Evolutionary conservation across 2,888 invertebrate genomes (phyloP), one percentile per base, ranked within the genome.

Genomic region (Nomada ruficornis): DNA sequence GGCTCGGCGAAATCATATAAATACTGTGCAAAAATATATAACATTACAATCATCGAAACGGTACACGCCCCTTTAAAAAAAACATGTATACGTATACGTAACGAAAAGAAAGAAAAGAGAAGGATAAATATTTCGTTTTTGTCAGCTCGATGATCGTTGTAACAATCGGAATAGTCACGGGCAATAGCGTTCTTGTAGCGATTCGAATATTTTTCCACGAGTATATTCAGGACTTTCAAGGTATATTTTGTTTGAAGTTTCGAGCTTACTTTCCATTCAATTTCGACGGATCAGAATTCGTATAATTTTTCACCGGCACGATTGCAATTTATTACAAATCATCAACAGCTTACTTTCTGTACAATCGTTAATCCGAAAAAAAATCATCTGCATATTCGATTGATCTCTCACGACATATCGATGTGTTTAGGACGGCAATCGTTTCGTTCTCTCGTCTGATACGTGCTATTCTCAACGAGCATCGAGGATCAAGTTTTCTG

Each of bases 341-440:
- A 29, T 11, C 42, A 77, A 72, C 47, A 23, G 20, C 44, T 68
- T 83, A 78, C 65, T 78, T 67, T 54, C 82, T 74, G 67, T 59
- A 60, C 47, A 55, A 70, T 57, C 62, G 69, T 55, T 64, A 57
- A 74, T 44, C 65, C 67, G 78, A 70, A 79, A 47, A 47, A 82
- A 60, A 65, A 74, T 70, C 64, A 50, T 47, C 55, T 73, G 59
- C 59, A 73, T 76, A 76, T 69, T 77, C 75, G 69, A 78, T 64
- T 50, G 54, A 80, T 26, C 81, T 85, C 77, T 85, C 65, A 86
- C 82, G 83, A 88, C 89, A 87, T 89, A 87, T 92, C 92, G 92
- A 92, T 92, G 92, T 91, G 89, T 88, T 78, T 87, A 90, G 92
- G 92, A 92, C 92, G 92, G 92, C 92, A 91, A 89, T 90, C 85